Conservation (phyloP, 2,888 invertebrate genomes). For the Incurvaria masculella region DNA sequence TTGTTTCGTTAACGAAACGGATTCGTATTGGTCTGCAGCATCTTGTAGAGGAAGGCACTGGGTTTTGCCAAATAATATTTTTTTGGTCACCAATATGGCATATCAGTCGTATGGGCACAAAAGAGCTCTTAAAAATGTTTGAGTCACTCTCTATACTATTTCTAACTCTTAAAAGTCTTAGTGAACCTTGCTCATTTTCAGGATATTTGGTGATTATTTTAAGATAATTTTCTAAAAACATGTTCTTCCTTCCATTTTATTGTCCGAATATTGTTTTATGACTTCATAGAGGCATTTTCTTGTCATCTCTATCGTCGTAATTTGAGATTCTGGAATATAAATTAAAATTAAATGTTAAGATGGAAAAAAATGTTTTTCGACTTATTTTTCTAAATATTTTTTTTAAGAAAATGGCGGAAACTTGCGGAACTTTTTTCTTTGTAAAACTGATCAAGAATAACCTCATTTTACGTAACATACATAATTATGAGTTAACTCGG, state of each 20-base stretch:
- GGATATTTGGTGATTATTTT: slow-evolving; percentile 2
- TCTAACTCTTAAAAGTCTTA: slow-evolving; percentile 2
- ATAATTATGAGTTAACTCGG: no score
- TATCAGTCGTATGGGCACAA: slow-evolving; percentile 11
- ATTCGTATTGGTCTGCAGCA: slow-evolving; percentile 13
- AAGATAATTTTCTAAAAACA: slow-evolving; percentile 1
- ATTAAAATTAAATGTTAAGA: neutral
- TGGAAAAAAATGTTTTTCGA: no score
- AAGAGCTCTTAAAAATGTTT: slow-evolving; percentile 13
- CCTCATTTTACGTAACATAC: no score
- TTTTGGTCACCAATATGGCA: slow-evolving; percentile 3
- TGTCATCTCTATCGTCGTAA: neutral
- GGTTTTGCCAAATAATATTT: slow-evolving; percentile 16
- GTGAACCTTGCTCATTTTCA: slow-evolving; percentile 2
- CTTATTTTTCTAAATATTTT: no score
- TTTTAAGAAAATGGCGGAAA: no score
- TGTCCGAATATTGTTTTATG: neutral
- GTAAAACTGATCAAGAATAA: no score
- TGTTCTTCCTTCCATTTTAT: neutral
- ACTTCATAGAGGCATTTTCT: slow-evolving; percentile 2
- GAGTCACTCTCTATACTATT: slow-evolving; percentile 15
- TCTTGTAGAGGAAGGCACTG: slow-evolving; percentile 14
- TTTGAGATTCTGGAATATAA: slow-evolving; percentile 2
- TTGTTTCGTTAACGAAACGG: neutral
- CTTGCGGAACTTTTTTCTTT: no score